Base-by-base conservation (phyloP, 35 echinoderm and acorn worm species). In the Lytechinus variegatus region DNA sequence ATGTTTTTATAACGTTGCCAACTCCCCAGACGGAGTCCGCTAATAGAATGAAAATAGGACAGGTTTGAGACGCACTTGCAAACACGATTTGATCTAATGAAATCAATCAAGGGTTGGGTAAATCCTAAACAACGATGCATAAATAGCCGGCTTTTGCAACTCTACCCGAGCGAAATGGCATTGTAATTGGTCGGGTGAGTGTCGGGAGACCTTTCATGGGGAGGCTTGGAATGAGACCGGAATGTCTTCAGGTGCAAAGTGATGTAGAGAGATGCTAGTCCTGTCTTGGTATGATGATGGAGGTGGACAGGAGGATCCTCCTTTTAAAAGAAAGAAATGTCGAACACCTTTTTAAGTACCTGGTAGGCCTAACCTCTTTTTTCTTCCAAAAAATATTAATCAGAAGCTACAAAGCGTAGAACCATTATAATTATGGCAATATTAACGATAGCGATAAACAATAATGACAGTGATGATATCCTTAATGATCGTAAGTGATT, bases 211-310 rank as follows among this genome's bases (percentile, higher is more conserved):
- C 88, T 52, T 90, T 54, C 88, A 90, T 52, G 88, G 88, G 52
- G 88, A 54, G 53, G 53, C 27, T 11, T 55, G 53, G 54, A 93
- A 93, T 57, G 54, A 56, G 55, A 57, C 24, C 19, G n/a, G 92
- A 57, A 93, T 93, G 92, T 93, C 13, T 57, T 55, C 54, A 54
- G 92, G 92, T 93, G 92, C 28, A 93, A 93, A 93, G 92, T 93
- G 92, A 93, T 93, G 88, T 54, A 0, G 28, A 33, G 28, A 44
- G 88, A 24, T 54, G 88, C 29, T 44, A 28, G 28, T 4, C 16
- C 1, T 90, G 88, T 52, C 88, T 14, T 3, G 3, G n/a, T 6
- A 79, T 79, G 66, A 58, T 58, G 56, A 58, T 58, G 56, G 56
- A 79, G 66, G 6, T 79, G 66, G 66, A 7, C 0, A 44, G 33